Evolutionary conservation across 2,113 vertebrate species (phyloP).

Genomic region (Narcine bancroftii): DNA sequence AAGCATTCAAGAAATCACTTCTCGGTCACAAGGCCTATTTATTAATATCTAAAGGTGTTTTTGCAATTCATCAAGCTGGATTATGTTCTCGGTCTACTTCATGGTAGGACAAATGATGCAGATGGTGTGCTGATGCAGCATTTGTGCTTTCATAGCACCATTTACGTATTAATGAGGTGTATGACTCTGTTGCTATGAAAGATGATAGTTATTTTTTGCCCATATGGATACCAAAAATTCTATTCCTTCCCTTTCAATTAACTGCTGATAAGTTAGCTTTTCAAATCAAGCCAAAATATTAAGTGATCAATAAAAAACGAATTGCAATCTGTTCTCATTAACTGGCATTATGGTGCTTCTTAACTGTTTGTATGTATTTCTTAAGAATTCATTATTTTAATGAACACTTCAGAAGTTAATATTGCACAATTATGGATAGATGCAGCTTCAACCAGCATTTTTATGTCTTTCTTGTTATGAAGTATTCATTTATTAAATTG

Average conservation of each 20-base stretch:
- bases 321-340: not conserved
- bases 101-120: not conserved
- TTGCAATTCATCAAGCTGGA: not conserved
- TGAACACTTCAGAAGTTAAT: not conserved
- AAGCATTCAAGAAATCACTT: not conserved
- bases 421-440: not conserved
- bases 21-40: not conserved
- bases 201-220: not conserved
- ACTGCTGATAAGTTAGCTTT: not conserved
- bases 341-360: not conserved
- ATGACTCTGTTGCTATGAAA: not conserved
- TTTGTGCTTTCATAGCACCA: not conserved
- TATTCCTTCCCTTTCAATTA: not conserved
- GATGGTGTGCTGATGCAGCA: not conserved
- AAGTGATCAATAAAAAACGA: not conserved
- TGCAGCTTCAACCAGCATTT: not conserved
- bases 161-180: slow-evolving; percentile 23
- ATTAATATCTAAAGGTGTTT: not conserved
- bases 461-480: not conserved
- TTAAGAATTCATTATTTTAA: slow-evolving; percentile 26
- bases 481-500: not conserved
- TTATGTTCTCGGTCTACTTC: not conserved
- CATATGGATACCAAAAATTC: not conserved
- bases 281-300: not conserved
- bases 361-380: not conserved